A percentile compares a stretch with the other conserved stretches of the same genome.
Conservation (phyloP, 2,113 vertebrate genomes). For the Carollia perspicillata region DNA sequence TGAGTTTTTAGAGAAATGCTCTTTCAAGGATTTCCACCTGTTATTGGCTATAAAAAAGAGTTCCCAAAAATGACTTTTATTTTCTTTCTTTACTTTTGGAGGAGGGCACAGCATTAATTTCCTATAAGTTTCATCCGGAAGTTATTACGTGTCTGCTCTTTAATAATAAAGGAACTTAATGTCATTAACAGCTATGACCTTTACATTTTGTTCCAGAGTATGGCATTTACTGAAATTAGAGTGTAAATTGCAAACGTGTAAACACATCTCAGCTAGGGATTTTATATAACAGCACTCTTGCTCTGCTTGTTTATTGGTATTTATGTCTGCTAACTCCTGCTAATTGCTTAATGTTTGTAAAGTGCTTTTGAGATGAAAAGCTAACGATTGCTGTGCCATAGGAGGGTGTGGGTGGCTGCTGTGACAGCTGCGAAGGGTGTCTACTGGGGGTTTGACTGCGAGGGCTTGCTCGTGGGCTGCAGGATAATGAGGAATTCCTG, state of each 20-base stretch:
- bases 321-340: constrained; percentile 8
- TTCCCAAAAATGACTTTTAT: background rate
- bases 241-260: background rate
- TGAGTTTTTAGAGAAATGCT: background rate
- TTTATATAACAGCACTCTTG: background rate
- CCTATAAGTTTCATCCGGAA: background rate
- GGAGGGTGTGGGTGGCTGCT: background rate
- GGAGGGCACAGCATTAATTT: background rate
- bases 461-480: background rate
- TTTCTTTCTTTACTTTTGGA: background rate
- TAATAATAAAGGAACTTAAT: constrained; percentile 2
- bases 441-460: background rate
- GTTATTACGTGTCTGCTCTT: background rate
- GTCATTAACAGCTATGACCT: background rate
- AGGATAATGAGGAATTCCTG: background rate
- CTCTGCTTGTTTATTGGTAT: constrained; percentile 35
- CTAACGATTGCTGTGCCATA: background rate
- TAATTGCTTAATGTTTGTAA: constrained; percentile 58
- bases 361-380: constrained; percentile 41
- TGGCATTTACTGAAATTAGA: background rate
- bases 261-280: background rate
- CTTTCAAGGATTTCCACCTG: background rate
- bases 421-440: background rate
- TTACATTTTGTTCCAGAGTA: background rate
- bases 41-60: background rate